Conservation (phyloP, 2,888 invertebrate species). For the Gisinianus flammeolus region DNA sequence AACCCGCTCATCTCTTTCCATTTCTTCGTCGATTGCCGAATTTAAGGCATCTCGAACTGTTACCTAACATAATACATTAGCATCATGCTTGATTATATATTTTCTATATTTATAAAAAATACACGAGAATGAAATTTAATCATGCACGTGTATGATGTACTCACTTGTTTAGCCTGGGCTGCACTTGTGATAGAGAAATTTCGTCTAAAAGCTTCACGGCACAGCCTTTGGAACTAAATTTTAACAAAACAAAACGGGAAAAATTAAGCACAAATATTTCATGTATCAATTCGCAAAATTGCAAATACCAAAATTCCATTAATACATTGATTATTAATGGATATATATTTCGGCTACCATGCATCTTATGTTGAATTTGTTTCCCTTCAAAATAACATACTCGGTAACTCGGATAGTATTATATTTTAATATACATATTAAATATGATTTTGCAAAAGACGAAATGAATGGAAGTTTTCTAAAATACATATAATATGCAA, state of each 20-base stretch:
- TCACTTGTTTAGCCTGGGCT: constrained; percentile 60
- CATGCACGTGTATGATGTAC: too few relatives aligned
- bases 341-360: not conserved
- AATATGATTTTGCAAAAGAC: too few relatives aligned
- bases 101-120: not conserved
- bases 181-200: constrained; percentile 66
- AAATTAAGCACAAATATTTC: not conserved
- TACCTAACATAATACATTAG: constrained; percentile 70
- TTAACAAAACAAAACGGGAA: not conserved
- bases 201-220: constrained; percentile 61
- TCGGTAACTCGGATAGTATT: too few relatives aligned
- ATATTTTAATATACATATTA: too few relatives aligned
- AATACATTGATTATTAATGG: not conserved
- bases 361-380: too few relatives aligned
- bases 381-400: too few relatives aligned
- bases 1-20: constrained; percentile 88
- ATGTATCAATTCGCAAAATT: not conserved
- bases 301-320: too few relatives aligned
- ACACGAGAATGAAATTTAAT: not conserved
- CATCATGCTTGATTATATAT: too few relatives aligned
- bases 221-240: constrained; percentile 46
- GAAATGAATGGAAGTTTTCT: too few relatives aligned
- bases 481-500: too few relatives aligned
- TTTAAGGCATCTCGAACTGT: constrained; percentile 97
- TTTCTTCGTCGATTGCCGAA: constrained; percentile 94